A percentile compares a stretch with the other conserved stretches of the same genome.
These are phyloP conservation scores for Dysidea cf. avara DNA, from an alignment of 37 sponge, comb jelly and placozoan genomes.

Conservation along the genomic window DNA sequence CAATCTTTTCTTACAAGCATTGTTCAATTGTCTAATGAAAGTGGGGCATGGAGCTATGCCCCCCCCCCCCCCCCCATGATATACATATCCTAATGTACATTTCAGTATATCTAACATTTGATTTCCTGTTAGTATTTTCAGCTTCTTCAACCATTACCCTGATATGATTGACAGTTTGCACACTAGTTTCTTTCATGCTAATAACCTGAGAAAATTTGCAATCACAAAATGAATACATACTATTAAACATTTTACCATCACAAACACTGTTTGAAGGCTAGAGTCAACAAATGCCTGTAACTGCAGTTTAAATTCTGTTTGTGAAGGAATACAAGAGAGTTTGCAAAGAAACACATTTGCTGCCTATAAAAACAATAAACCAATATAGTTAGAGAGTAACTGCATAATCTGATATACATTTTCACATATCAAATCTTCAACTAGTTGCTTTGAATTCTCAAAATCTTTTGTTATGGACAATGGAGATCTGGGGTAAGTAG, in stretches of 20 bases:
- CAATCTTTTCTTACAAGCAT: too few relatives aligned
- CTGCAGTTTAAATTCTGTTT: conserved; percentile 28
- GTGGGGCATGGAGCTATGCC: too few relatives aligned
- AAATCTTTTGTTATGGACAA: neutral
- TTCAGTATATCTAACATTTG: too few relatives aligned
- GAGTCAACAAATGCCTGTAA: conserved; percentile 43
- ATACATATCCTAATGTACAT: too few relatives aligned
- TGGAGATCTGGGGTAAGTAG: conserved; percentile 36
- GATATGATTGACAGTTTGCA: conserved; percentile 82
- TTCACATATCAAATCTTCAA: too few relatives aligned
- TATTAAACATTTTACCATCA: conserved; percentile 12
- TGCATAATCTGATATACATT: too few relatives aligned
- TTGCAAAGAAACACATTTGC: conserved; percentile 46
- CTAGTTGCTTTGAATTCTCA: too few relatives aligned
- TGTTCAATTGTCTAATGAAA: too few relatives aligned
- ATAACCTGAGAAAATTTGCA: neutral
- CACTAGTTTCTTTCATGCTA: conserved; percentile 75
- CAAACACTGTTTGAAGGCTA: neutral
- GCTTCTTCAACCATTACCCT: conserved; percentile 86
- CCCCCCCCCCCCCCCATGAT: too few relatives aligned
- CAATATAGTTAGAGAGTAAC: too few relatives aligned
- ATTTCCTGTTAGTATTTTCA: conserved; percentile 48
- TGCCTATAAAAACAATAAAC: neutral
- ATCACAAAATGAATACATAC: too few relatives aligned
- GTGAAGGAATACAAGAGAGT: conserved; percentile 56